Conservation (phyloP, 2,113 vertebrate genomes). For the Alouatta palliata region DNA sequence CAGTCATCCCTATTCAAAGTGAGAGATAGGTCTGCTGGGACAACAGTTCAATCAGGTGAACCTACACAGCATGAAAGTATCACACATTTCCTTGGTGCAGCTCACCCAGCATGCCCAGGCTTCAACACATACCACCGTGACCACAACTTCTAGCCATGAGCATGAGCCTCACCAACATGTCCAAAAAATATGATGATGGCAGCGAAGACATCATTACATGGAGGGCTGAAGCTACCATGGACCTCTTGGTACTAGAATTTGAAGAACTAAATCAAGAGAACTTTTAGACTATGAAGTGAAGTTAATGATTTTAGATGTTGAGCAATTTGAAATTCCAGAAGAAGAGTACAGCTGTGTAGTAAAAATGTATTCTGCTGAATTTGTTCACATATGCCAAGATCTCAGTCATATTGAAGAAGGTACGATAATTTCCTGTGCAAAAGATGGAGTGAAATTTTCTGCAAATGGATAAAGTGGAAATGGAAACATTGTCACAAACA, state of each 20-base stretch:
- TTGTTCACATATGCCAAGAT: constrained; percentile 87
- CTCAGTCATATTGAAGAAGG: constrained; percentile 86
- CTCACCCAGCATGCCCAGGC: constrained; percentile 91
- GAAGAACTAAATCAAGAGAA: constrained; percentile 88
- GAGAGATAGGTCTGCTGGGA: constrained; percentile 39
- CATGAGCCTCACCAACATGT: constrained; percentile 94
- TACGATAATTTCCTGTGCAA: constrained; percentile 88
- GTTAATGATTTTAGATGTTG: constrained; percentile 88
- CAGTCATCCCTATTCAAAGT: not conserved
- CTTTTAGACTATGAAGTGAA: constrained; percentile 90
- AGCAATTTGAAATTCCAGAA: constrained; percentile 89
- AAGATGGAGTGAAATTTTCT: constrained; percentile 89
- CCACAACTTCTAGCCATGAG: constrained; percentile 93
- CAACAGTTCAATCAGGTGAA: constrained; percentile 93
- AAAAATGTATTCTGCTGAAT: constrained; percentile 88
- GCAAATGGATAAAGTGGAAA: constrained; percentile 87
- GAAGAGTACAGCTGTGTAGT: constrained; percentile 86
- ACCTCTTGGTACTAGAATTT: constrained; percentile 86
- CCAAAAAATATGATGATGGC: constrained; percentile 92
- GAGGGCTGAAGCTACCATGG: constrained; percentile 90
- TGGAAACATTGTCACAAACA: constrained; percentile 87
- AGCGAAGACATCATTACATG: constrained; percentile 94
- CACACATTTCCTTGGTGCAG: constrained; percentile 93
- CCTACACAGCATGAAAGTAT: constrained; percentile 94
- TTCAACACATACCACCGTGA: constrained; percentile 94